Base-by-base conservation (phyloP, 1,140 invertebrate genomes). In the Antheraea pernyi region DNA sequence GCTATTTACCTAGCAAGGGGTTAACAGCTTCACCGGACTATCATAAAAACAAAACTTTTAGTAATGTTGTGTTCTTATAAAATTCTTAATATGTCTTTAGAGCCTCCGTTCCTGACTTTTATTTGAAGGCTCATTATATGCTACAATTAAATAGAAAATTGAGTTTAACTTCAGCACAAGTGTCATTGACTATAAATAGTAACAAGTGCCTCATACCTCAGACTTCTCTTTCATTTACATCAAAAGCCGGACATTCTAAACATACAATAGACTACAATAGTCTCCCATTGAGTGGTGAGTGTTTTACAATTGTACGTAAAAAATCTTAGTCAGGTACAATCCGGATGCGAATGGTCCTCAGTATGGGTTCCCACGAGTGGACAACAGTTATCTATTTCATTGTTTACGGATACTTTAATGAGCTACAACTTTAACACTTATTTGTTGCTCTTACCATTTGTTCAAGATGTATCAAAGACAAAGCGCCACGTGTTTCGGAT, bases 231-330 rank as follows among this genome's bases (percentile, higher is more conserved):
- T 66, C 62, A 68, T 13, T 71, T 59, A 59, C 11, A 7, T 58
- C 16, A 53, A 67, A 80, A 77, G 70, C 78, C 75, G 78, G 68
- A 53, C 77, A 86, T 80, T 86, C 71, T 67, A 84, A 80, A 75
- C 69, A 73, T 39, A 30, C 22, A 80, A 70, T 64, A 74, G 71
- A 72, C 70, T 77, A 83, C 68, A 84, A 88, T 83, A 76, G 76
- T 73, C 69, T 72, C 69, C 81, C 81, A 88, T 90, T 88, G 82
- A 81, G 48, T 48, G 70, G 79, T 74, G 72, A 89, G 87, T 90
- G 86, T 89, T 91, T 88, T 90, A 89, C 76, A 84, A 79, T 72
- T 72, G 39, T 61, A 76, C 77, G 86, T 88, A 89, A 88, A 85
- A 83, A 63, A 64, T 19, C 36, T 77, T 8, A 81, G 76, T 83